Evolutionary conservation across 2,113 vertebrate species (phyloP).

Genomic region (Oreochromis niloticus): DNA sequence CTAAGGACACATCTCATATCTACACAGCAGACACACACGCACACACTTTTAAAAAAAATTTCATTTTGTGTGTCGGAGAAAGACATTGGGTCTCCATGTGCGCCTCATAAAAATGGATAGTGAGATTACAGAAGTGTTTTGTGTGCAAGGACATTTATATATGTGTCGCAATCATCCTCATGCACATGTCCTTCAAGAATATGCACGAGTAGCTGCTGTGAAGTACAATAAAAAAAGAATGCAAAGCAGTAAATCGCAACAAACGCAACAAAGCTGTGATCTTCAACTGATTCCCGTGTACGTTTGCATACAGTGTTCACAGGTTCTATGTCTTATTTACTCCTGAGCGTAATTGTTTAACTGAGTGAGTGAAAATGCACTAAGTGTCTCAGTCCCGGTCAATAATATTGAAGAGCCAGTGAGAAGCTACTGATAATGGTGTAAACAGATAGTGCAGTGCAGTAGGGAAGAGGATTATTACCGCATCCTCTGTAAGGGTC

Average conservation of each 20-base stretch:
- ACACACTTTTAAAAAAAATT: background rate
- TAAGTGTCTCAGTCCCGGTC: slow-evolving; percentile 40
- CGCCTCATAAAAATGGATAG: background rate
- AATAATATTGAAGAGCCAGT: slow-evolving; percentile 65
- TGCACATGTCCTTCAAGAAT: background rate
- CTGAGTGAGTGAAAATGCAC: slow-evolving; percentile 21
- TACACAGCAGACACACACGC: background rate
- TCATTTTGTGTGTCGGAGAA: background rate
- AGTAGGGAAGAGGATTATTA: slow-evolving; percentile 20
- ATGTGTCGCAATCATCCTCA: background rate
- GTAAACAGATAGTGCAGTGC: slow-evolving; percentile 32
- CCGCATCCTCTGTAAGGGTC: background rate
- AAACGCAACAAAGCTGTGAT: background rate
- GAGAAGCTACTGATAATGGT: slow-evolving; percentile 61
- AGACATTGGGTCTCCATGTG: background rate
- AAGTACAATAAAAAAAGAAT: background rate
- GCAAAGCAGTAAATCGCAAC: background rate
- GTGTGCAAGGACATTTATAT: background rate
- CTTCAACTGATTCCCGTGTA: background rate
- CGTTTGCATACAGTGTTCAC: background rate
- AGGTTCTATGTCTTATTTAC: slow-evolving; percentile 33
- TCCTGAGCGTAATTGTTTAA: slow-evolving; percentile 19
- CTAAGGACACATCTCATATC: background rate
- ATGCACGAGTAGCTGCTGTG: background rate
- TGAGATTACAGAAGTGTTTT: background rate